phyloP scores from a whole-genome alignment of 1,140 invertebrate genomes.

The Phortica variegata region DNA sequence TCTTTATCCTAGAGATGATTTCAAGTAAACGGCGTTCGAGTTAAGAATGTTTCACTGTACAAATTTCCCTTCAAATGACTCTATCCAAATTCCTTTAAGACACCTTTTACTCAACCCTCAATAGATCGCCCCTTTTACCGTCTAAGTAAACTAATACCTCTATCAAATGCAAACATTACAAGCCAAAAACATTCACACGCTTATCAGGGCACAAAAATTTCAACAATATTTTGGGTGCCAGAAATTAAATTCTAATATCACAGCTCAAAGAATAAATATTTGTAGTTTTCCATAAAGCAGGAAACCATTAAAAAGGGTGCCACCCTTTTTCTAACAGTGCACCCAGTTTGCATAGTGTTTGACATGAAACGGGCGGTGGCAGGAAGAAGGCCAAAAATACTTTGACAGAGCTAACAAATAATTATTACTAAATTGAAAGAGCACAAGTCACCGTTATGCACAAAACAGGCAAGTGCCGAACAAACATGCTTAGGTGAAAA shows the following conservation, averaged over 20 bases:
- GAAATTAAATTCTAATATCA: constrained; percentile 55
- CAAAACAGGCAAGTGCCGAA: no score
- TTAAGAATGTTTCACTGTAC: no score
- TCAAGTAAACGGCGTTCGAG: no score
- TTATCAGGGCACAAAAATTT: neutral
- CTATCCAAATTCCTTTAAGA: no score
- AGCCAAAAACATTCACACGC: constrained; percentile 43
- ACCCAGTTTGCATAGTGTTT: constrained; percentile 1
- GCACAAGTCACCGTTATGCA: no score
- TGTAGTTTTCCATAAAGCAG: constrained; percentile 29
- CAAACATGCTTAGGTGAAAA: no score
- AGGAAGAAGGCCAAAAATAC: constrained; percentile 15
- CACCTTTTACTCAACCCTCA: neutral
- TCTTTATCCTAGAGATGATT: no score
- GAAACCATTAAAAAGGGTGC: constrained; percentile 2
- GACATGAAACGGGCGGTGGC: neutral
- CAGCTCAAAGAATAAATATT: constrained; percentile 53
- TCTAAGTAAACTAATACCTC: constrained; percentile 20
- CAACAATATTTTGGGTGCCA: constrained; percentile 32
- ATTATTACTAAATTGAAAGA: no score
- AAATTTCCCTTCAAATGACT: no score
- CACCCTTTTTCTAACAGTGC: no score
- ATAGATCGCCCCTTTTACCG: neutral
- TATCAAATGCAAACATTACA: constrained; percentile 35
- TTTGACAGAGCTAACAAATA: neutral